These are phyloP conservation scores for Cryptops parisi DNA, from an alignment of 2,888 invertebrate genomes.

Conservation along the genomic window DNA sequence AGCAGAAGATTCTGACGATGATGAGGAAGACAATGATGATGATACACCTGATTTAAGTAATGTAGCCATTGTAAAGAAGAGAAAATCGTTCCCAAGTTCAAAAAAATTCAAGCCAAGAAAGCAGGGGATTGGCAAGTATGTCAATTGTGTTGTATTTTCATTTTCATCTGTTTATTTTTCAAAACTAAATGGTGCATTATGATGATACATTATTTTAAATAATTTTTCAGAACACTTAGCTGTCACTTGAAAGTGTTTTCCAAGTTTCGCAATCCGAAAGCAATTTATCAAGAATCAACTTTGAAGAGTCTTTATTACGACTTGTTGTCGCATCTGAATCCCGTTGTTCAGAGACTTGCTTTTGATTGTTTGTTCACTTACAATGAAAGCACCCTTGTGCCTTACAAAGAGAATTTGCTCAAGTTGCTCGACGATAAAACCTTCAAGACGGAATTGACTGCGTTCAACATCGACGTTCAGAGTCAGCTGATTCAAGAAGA, in stretches of 20 bases:
- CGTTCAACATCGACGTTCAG: constrained; percentile 61
- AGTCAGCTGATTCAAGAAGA: constrained; percentile 49
- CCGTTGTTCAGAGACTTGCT: constrained; percentile 66
- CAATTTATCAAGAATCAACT: constrained; percentile 57
- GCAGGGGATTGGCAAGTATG: no score
- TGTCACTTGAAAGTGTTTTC: constrained; percentile 59
- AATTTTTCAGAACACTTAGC: constrained; percentile 34
- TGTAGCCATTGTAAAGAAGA: background rate
- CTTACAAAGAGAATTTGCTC: constrained; percentile 63
- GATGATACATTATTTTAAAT: no score
- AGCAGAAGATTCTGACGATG: no score
- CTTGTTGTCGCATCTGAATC: constrained; percentile 60
- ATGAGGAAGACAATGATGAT: constrained; percentile 29
- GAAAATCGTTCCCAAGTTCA: no score
- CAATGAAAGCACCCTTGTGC: constrained; percentile 56
- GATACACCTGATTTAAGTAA: constrained; percentile 34
- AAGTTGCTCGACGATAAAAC: constrained; percentile 72
- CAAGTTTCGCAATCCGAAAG: constrained; percentile 64
- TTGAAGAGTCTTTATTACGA: constrained; percentile 61
- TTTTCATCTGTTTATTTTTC: no score
- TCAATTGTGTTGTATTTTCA: no score
- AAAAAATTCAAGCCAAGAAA: constrained; percentile 11
- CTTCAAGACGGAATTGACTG: constrained; percentile 63
- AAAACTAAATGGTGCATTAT: no score
- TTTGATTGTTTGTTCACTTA: constrained; percentile 76